phyloP scores from a whole-genome alignment of 2,888 invertebrate species.

The Tenthredo mesomela region DNA sequence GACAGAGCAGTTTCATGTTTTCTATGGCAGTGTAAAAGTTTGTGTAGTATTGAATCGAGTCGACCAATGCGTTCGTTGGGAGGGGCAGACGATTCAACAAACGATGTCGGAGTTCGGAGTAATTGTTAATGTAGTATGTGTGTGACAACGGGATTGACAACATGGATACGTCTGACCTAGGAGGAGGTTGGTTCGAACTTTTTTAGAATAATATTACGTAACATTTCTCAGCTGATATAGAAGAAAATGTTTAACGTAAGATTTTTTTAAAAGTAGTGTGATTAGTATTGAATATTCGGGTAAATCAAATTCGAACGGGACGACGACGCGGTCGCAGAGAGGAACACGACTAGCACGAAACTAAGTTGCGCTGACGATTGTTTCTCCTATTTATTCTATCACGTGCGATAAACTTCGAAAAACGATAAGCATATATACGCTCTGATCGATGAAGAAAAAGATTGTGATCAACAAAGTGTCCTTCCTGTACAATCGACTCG shows the following conservation, averaged over 20 bases:
- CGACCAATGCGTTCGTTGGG: constrained; percentile 61
- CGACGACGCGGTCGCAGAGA: constrained; percentile 35
- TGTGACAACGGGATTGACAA: constrained; percentile 78
- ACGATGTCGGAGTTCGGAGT: constrained; percentile 77
- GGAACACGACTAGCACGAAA: constrained; percentile 34
- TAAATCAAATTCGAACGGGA: constrained; percentile 28
- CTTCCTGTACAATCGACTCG: constrained; percentile 42
- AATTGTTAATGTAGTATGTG: constrained; percentile 78
- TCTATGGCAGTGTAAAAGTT: constrained; percentile 54
- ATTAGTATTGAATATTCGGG: constrained; percentile 36
- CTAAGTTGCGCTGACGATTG: constrained; percentile 29
- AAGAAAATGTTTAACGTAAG: constrained; percentile 47
- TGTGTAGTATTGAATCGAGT: constrained; percentile 52
- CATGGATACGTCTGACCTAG: constrained; percentile 77
- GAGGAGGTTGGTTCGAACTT: constrained; percentile 74
- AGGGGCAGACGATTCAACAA: constrained; percentile 76
- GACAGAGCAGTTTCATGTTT: constrained; percentile 51
- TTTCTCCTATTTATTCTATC: constrained; percentile 37
- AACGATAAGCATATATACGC: constrained; percentile 43
- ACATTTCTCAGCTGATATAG: constrained; percentile 26
- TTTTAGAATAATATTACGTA: constrained; percentile 50
- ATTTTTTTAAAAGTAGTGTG: constrained; percentile 41
- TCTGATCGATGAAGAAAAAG: constrained; percentile 49
- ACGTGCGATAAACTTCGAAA: constrained; percentile 37
- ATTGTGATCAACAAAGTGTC: constrained; percentile 49